phyloP scores from a whole-genome alignment of 2,888 invertebrate genomes.

The Netelia virgata region DNA sequence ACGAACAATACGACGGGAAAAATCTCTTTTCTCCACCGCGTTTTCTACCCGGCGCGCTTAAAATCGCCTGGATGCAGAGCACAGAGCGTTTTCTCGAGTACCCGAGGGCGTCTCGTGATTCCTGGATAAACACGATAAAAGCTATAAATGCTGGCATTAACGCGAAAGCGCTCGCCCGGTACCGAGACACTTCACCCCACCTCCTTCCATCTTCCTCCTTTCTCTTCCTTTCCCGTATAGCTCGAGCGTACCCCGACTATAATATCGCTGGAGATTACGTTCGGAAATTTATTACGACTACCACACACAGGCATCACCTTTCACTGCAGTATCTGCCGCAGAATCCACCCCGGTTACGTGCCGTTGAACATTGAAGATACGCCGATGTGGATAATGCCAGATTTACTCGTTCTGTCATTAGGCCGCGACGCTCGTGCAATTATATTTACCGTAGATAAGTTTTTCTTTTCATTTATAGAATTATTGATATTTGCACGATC shows the following conservation, averaged over 20 bases:
- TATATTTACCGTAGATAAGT: too few relatives aligned
- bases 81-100: constrained; percentile 53
- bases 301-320: constrained; percentile 43
- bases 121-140: constrained; percentile 70
- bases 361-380: constrained; percentile 25
- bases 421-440: too few relatives aligned
- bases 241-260: constrained; percentile 48
- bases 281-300: constrained; percentile 63
- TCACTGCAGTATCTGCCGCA: constrained; percentile 32
- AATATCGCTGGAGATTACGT: constrained; percentile 65
- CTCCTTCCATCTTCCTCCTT: constrained; percentile 10
- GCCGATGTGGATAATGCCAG: neutral
- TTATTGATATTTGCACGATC: too few relatives aligned
- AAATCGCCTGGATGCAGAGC: constrained; percentile 47
- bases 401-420: neutral
- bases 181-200: constrained; percentile 59
- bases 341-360: constrained; percentile 28
- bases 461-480: too few relatives aligned
- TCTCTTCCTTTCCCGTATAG: constrained; percentile 21
- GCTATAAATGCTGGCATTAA: constrained; percentile 69
- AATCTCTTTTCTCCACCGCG: constrained; percentile 62
- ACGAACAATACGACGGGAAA: constrained; percentile 63
- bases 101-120: constrained; percentile 67
- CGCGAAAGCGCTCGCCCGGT: constrained; percentile 53
- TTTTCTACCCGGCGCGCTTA: constrained; percentile 34